Conservation (phyloP, 2,797 vertebrate species). For the Rachycentron canadum region DNA sequence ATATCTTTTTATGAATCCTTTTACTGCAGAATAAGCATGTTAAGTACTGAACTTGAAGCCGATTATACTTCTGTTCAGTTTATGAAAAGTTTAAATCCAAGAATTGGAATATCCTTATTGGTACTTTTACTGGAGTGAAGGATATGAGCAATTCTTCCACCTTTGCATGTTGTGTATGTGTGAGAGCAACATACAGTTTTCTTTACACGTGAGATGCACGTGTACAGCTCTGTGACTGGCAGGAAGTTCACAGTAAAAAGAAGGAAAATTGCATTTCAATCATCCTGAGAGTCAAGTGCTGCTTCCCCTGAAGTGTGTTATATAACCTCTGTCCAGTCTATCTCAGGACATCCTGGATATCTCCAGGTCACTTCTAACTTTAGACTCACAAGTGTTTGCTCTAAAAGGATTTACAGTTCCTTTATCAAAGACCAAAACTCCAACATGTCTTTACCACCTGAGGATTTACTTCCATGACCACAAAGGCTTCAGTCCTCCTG, state of each 20-base stretch:
- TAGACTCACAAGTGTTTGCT: constrained; percentile 14
- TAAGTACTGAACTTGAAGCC: not conserved
- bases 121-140: not conserved
- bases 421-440: not conserved
- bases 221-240: constrained; percentile 19
- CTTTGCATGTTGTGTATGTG: not conserved
- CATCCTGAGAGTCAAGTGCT: not conserved
- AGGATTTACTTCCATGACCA: not conserved
- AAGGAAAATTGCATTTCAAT: not conserved
- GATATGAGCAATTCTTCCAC: not conserved
- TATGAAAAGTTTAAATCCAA: not conserved
- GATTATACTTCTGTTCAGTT: not conserved
- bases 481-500: not conserved
- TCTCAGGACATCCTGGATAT: constrained; percentile 47
- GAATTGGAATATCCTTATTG: no score
- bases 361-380: constrained; percentile 24
- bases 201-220: not conserved
- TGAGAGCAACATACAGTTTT: not conserved
- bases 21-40: no score
- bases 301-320: constrained; percentile 15
- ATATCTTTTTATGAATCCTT: not conserved
- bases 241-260: constrained; percentile 18
- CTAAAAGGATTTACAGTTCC: not conserved
- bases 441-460: not conserved
- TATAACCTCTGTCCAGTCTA: not conserved